A percentile compares a stretch with the other conserved stretches of the same genome.
Evolutionary conservation across 2,113 vertebrate genomes (phyloP).

Genomic region (Gallinago paraguaiae): DNA sequence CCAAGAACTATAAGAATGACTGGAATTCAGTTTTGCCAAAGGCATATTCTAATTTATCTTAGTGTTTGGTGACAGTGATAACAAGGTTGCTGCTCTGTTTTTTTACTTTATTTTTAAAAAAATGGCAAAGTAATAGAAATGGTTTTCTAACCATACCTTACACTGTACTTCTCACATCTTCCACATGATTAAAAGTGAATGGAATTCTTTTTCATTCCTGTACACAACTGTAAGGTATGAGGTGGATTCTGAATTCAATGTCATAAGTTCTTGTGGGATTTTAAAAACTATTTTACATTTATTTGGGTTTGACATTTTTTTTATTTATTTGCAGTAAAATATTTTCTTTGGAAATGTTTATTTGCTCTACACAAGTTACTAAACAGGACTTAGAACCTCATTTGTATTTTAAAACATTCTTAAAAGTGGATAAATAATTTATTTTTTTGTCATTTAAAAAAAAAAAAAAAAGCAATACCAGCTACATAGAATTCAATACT

Average conservation of each 20-base stretch:
- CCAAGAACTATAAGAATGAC: not conserved
- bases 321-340: not conserved
- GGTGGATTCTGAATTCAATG: not conserved
- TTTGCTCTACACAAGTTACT: not conserved
- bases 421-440: not conserved
- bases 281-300: not conserved
- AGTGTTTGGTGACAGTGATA: not conserved
- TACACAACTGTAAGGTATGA: not conserved
- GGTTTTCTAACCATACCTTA: not conserved
- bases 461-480: not conserved
- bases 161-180: not conserved
- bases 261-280: not conserved
- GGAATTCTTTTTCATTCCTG: not conserved
- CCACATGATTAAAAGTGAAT: not conserved
- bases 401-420: constrained; percentile 10
- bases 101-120: not conserved
- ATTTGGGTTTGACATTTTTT: not conserved
- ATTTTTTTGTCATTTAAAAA: not conserved
- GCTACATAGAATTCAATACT: not conserved
- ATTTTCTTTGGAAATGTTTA: not conserved
- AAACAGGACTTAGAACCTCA: not conserved
- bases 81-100: rapidly evolving
- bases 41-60: not conserved
- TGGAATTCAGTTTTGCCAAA: not conserved
- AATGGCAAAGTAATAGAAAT: not conserved